phyloP scores from a whole-genome alignment of 2,797 vertebrate genomes.

The Hippoglossus hippoglossus region DNA sequence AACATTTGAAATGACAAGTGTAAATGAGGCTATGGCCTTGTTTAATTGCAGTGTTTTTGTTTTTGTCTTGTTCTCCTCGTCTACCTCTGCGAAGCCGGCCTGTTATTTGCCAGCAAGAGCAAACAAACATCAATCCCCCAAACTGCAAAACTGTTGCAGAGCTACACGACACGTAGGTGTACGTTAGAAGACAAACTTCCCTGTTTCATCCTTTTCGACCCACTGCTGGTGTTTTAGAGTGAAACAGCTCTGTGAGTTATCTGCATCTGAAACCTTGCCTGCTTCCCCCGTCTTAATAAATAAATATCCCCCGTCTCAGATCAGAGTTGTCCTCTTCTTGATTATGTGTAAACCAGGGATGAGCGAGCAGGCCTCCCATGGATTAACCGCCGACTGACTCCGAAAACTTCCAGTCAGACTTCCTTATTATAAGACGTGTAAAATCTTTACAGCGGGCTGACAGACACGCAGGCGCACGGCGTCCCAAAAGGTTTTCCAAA shows the following conservation, averaged over 20 bases:
- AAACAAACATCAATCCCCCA: too few relatives aligned
- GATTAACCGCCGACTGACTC: slow-evolving; percentile 68
- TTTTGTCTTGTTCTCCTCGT: too few relatives aligned
- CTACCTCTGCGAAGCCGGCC: too few relatives aligned
- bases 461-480: neutral
- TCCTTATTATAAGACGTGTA: slow-evolving; percentile 53
- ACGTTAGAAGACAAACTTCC: too few relatives aligned
- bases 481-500: slow-evolving; percentile 23
- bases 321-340: slow-evolving; percentile 33
- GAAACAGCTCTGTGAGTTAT: neutral
- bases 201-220: too few relatives aligned
- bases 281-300: slow-evolving; percentile 14
- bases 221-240: slow-evolving; percentile 1
- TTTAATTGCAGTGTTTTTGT: too few relatives aligned
- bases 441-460: slow-evolving; percentile 29
- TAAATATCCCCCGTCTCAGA: slow-evolving; percentile 8
- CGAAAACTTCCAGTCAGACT: slow-evolving; percentile 67
- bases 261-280: slow-evolving; percentile 4
- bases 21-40: too few relatives aligned
- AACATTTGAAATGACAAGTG: too few relatives aligned
- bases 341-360: slow-evolving; percentile 53
- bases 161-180: too few relatives aligned
- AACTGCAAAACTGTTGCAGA: too few relatives aligned
- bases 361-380: slow-evolving; percentile 47
- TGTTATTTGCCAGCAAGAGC: too few relatives aligned